Evolutionary conservation across 2,888 invertebrate species (phyloP).

Genomic region (Agrochola macilenta): DNA sequence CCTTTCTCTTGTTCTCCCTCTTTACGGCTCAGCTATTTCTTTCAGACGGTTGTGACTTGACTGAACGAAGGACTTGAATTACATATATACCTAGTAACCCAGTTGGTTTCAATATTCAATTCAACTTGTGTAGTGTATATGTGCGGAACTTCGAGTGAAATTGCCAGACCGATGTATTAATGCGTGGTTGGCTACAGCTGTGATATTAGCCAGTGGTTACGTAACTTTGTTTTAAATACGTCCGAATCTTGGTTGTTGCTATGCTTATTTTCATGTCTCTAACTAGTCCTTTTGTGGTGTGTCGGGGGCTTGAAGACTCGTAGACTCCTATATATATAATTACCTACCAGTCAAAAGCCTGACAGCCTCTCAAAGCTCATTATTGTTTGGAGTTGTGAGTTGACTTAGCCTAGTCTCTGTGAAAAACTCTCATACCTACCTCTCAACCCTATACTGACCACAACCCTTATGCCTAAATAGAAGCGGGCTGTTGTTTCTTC

Average conservation of each 20-base stretch:
- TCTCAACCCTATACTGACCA: not conserved
- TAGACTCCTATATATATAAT: not conserved
- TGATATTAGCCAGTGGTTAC: slow-evolving; percentile 33
- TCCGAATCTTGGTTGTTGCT: slow-evolving; percentile 17
- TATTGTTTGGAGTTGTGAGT: not conserved
- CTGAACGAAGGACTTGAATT: too few species aligned
- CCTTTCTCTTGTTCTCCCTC: too few species aligned
- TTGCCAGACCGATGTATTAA: slow-evolving; percentile 6
- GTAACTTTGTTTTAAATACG: slow-evolving; percentile 24
- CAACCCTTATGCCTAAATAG: not conserved
- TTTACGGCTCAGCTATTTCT: too few species aligned
- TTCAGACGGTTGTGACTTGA: not conserved
- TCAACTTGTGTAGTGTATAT: not conserved
- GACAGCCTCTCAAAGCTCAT: not conserved
- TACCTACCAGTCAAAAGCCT: not conserved
- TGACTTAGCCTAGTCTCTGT: not conserved
- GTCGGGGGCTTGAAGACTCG: not conserved
- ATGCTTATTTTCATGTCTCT: not conserved
- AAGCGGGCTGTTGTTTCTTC: too few species aligned
- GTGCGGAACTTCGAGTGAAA: slow-evolving; percentile 27
- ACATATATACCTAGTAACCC: too few species aligned
- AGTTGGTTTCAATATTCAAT: slow-evolving; percentile 13
- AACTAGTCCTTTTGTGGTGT: not conserved
- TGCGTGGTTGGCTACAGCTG: slow-evolving; percentile 27
- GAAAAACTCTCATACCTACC: not conserved